phyloP scores from a whole-genome alignment of 2,888 invertebrate genomes.

The Busseola fusca region DNA sequence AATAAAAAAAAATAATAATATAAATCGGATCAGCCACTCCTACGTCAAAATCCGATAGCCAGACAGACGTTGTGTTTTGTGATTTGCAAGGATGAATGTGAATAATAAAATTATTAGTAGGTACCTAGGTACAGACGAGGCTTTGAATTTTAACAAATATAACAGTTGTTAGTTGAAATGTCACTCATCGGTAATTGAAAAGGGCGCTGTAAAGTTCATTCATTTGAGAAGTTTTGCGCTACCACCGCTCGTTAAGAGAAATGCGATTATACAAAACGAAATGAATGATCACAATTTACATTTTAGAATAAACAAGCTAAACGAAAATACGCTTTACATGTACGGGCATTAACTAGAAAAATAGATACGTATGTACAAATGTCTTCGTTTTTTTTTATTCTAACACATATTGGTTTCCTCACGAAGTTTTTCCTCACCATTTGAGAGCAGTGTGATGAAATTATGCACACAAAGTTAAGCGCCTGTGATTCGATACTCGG shows the following conservation, averaged over 20 bases:
- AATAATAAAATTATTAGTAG: neutral
- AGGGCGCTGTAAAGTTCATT: conserved; percentile 24
- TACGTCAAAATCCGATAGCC: no score
- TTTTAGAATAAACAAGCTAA: conserved; percentile 12
- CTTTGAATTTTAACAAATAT: conserved; percentile 4
- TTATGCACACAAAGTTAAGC: no score
- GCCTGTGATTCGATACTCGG: no score
- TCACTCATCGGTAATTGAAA: conserved; percentile 31
- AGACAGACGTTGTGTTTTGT: neutral
- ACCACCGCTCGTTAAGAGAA: conserved; percentile 6
- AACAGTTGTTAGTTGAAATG: conserved; percentile 7
- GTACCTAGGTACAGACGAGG: neutral
- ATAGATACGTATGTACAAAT: no score
- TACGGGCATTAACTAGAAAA: no score
- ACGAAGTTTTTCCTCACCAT: no score
- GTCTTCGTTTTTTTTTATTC: no score
- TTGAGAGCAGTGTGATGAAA: no score
- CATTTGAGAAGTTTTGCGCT: conserved; percentile 28
- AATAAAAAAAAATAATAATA: neutral
- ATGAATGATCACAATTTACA: conserved; percentile 19
- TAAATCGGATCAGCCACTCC: neutral
- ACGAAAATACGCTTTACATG: neutral
- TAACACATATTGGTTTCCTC: no score
- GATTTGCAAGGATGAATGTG: neutral
- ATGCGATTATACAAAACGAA: conserved; percentile 26